Conservation (phyloP, 2,797 vertebrate genomes). For the Avahi laniger region DNA sequence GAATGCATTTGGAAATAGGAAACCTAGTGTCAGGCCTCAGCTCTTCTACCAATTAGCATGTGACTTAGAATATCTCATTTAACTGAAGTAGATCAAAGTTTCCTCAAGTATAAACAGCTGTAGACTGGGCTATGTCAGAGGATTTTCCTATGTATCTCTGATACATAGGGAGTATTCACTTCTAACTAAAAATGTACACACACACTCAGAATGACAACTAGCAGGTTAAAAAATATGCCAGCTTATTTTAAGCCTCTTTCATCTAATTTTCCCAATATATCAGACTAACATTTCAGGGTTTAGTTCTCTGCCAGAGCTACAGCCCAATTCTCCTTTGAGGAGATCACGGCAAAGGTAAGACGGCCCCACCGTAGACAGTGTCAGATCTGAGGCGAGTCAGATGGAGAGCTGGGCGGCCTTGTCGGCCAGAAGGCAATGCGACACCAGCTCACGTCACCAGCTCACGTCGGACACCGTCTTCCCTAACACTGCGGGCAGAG, state of each 20-base stretch:
- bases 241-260: neutral
- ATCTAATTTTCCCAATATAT: neutral
- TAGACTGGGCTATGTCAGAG: neutral
- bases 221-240: neutral
- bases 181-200: neutral
- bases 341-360: neutral
- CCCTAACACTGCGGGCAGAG: neutral
- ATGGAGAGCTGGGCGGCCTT: neutral
- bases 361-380: neutral
- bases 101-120: neutral
- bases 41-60: neutral
- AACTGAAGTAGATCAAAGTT: neutral
- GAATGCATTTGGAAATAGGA: neutral
- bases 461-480: neutral
- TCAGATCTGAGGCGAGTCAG: neutral
- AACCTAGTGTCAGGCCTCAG: neutral
- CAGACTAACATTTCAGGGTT: neutral
- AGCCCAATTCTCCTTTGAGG: neutral
- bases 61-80: neutral
- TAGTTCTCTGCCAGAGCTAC: neutral
- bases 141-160: neutral
- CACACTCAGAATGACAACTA: neutral
- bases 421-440: neutral
- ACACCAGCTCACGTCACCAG: neutral
- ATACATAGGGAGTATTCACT: neutral